A percentile compares a stretch with the other conserved stretches of the same genome.
These are phyloP conservation scores for Urocolius indicus DNA, from an alignment of 2,113 vertebrate genomes.

Conservation along the genomic window DNA sequence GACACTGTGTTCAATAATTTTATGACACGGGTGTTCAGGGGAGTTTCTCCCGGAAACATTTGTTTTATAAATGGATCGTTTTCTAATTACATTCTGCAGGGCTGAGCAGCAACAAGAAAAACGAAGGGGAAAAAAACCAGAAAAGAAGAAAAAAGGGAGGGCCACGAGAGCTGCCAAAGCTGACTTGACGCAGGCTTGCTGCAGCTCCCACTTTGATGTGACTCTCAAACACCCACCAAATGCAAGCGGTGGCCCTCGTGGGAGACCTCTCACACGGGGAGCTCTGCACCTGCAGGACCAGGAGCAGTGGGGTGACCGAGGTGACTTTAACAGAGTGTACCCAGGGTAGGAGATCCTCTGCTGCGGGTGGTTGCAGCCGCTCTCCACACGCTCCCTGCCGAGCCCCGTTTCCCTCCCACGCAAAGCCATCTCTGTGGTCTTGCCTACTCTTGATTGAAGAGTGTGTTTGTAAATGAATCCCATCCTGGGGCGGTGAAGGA, in stretches of 20 bases:
- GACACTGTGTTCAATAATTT: constrained; percentile 2
- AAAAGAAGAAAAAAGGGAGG: not conserved
- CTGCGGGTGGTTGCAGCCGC: fast-evolving
- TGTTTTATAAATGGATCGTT: constrained; percentile 63
- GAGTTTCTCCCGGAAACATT: constrained; percentile 60
- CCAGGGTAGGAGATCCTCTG: not conserved
- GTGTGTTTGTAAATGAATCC: not conserved
- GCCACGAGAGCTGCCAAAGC: not conserved
- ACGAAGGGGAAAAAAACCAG: not conserved
- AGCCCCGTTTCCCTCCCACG: not conserved
- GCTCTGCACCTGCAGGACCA: not conserved
- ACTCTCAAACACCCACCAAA: not conserved
- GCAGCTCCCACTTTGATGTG: constrained; percentile 4
- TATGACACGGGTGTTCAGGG: constrained; percentile 53
- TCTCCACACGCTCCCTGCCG: not conserved
- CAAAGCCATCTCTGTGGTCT: constrained; percentile 57
- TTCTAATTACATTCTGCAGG: constrained; percentile 59
- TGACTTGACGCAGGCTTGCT: not conserved
- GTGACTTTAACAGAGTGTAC: not conserved
- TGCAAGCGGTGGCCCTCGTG: not conserved
- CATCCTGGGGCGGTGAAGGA: not conserved
- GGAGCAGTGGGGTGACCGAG: not conserved
- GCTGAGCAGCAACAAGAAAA: constrained; percentile 24
- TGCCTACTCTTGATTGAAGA: constrained; percentile 73
- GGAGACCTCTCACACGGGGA: not conserved